phyloP scores from a whole-genome alignment of 2,888 invertebrate species.

The Drosophila lutescens region DNA sequence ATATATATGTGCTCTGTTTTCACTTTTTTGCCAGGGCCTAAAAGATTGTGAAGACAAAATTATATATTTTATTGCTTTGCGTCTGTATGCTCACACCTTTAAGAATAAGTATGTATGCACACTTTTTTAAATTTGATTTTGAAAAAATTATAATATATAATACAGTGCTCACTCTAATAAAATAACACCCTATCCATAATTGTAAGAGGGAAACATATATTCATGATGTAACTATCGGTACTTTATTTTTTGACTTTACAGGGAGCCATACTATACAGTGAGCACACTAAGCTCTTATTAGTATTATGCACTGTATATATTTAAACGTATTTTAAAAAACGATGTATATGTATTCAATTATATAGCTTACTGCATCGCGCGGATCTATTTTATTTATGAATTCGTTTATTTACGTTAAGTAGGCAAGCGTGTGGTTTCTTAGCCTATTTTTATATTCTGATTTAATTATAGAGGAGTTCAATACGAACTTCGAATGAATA shows the following conservation, averaged over 20 bases:
- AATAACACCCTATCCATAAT: not conserved
- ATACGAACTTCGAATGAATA: not conserved
- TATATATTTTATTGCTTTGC: not conserved
- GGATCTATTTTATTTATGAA: constrained; percentile 8
- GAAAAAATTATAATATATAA: not conserved
- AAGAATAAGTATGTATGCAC: not conserved
- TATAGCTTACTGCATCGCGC: not conserved
- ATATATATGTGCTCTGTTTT: not conserved
- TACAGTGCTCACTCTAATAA: not conserved
- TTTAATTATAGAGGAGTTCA: constrained; percentile 49
- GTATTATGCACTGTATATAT: too few relatives aligned
- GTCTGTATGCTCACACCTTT: not conserved
- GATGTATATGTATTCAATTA: not conserved
- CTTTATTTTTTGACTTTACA: not conserved
- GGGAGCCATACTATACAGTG: too few relatives aligned
- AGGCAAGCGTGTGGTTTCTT: constrained; percentile 11
- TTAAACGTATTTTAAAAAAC: too few relatives aligned
- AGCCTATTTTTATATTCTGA: constrained; percentile 58
- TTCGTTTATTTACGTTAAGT: constrained; percentile 20
- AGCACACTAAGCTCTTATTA: too few relatives aligned
- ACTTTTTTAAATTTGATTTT: not conserved
- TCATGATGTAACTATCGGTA: not conserved
- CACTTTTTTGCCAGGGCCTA: not conserved
- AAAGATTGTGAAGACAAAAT: not conserved
- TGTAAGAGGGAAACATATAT: not conserved